Evolutionary conservation across 2,113 vertebrate genomes (phyloP), one percentile per base, ranked within the genome.

Genomic region (Phylloscopus trochilus): DNA sequence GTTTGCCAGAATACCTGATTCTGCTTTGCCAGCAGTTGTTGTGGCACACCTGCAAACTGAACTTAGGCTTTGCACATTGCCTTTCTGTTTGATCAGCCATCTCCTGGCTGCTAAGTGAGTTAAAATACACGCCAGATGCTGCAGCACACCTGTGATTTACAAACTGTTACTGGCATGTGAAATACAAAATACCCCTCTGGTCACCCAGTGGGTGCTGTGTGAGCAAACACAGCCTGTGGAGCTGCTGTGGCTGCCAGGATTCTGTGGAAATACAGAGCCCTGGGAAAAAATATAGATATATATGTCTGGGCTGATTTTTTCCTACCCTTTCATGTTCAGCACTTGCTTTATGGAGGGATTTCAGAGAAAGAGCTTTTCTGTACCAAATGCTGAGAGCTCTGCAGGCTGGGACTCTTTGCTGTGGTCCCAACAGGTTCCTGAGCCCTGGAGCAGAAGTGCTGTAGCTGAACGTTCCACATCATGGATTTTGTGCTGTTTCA

Each of bases 111-210:
- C 41, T 41, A 41, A 14, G 41, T 20, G 76, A 67, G 39, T 47
- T 83, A 21, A 53, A 91, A 46, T 5, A 10, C 7, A 1, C 2
- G 6, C 46, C 95, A 95, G 92, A 24, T 59, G 82, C 67, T 69
- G 70, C 37, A 43, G 70, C 82, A 87, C 89, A 82, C 41, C 83
- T 87, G 77, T 58, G 77, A 22, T 72, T 72, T 75, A 55, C 83
- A 52, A 35, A 18, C 72, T 63, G 18, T 35, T 28, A 5, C 6
- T 78, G 6, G 22, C 12, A 0, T 7, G 21, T 10, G 86, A 30
- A 51, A 11, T 7, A 2, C 2, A 6, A 80, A 86, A 49, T 7
- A 20, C 10, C 49, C 7, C 73, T 79, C 37, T 33, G 77, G 49
- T 84, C 69, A 55, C 63, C 33, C 9, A 1, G 15, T 27, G 37